Evolutionary conservation across 1,140 invertebrate species (phyloP).

Genomic region (Conus betulinus): DNA sequence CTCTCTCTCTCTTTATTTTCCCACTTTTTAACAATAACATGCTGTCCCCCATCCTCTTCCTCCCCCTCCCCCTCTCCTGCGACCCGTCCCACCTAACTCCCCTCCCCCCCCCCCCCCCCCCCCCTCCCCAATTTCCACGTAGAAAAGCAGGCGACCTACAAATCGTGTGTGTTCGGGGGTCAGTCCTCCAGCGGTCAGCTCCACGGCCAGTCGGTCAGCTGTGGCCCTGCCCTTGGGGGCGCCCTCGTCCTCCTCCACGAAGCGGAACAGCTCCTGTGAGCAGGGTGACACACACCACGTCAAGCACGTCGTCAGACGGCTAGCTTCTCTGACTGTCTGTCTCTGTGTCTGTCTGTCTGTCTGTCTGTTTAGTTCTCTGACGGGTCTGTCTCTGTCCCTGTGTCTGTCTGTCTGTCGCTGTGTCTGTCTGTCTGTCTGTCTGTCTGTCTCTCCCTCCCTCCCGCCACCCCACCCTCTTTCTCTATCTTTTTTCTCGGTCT

Average conservation of each 20-base stretch:
- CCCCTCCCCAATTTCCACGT: not conserved
- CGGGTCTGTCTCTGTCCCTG: not conserved
- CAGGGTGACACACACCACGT: not conserved
- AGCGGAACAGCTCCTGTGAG: constrained; percentile 69
- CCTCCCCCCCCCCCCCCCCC: not conserved
- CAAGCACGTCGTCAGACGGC: no score
- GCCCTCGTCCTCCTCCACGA: constrained; percentile 64
- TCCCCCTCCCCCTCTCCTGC: not conserved
- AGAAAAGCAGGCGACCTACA: constrained; percentile 57
- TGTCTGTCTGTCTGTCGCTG: constrained; percentile 8
- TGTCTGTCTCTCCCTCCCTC: not conserved
- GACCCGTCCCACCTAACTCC: not conserved
- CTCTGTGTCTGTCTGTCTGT: constrained; percentile 20
- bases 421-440: not conserved
- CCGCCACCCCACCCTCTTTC: not conserved
- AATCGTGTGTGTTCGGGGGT: constrained; percentile 69
- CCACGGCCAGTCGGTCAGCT: constrained; percentile 66
- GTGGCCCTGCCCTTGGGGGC: constrained; percentile 63
- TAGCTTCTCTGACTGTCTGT: not conserved
- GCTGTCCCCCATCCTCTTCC: not conserved
- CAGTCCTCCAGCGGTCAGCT: constrained; percentile 72
- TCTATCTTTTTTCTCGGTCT: no score
- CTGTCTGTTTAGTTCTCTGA: not conserved
- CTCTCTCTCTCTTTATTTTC: no score
- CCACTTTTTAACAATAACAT: not conserved